phyloP scores from a whole-genome alignment of 2,888 invertebrate species.

The Sarcophaga variegata region DNA sequence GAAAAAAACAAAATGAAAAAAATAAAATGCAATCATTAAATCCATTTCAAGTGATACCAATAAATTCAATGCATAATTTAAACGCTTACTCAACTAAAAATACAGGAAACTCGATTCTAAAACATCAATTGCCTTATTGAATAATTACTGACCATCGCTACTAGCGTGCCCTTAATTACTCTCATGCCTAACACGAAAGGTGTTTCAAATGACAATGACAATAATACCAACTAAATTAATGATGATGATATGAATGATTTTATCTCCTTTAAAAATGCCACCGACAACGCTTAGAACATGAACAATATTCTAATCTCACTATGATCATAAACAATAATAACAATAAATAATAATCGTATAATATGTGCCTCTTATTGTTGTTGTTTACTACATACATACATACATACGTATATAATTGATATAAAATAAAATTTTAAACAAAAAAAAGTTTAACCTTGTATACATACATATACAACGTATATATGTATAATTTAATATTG shows the following conservation, averaged over 20 bases:
- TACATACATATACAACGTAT: background rate
- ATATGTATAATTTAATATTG: constrained; percentile 15
- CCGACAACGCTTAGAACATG: too few relatives aligned
- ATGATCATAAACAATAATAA: too few relatives aligned
- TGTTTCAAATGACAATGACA: too few relatives aligned
- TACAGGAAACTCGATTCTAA: background rate
- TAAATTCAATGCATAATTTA: background rate
- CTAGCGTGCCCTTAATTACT: constrained; percentile 51
- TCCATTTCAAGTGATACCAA: constrained; percentile 4
- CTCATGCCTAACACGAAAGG: background rate
- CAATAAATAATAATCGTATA: too few relatives aligned
- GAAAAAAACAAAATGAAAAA: background rate
- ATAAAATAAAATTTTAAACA: constrained; percentile 22
- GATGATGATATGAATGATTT: constrained; percentile 37
- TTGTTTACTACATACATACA: too few relatives aligned
- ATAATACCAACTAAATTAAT: background rate
- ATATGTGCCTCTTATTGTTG: too few relatives aligned
- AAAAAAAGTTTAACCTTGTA: constrained; percentile 63
- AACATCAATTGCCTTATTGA: background rate
- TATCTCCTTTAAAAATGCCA: constrained; percentile 30
- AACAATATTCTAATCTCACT: too few relatives aligned
- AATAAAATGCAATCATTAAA: background rate
- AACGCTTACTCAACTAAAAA: too few relatives aligned
- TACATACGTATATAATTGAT: background rate
- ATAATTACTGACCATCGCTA: background rate